phyloP scores from a whole-genome alignment of 2,888 invertebrate genomes.

The Ornithoptera alexandrae region DNA sequence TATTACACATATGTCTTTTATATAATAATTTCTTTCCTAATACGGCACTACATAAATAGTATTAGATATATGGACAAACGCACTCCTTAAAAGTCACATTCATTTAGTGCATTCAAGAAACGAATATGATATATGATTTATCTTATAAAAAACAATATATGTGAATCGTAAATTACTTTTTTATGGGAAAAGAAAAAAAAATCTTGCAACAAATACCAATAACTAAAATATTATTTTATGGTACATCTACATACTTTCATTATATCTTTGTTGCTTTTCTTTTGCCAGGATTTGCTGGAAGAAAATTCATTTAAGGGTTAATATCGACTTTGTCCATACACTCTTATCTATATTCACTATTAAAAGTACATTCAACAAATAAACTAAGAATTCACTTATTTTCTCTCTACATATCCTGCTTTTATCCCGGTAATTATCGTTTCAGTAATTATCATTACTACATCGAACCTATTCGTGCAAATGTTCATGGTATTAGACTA shows the following conservation, averaged over 20 bases:
- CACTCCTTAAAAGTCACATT: not conserved
- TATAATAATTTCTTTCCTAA: not conserved
- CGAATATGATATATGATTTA: not conserved
- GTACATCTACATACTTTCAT: too few species aligned
- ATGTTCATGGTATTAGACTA: slow-evolving; percentile 15
- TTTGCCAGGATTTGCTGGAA: too few species aligned
- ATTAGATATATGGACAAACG: not conserved
- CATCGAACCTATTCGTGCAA: slow-evolving; percentile 21
- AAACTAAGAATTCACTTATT: slow-evolving; percentile 23
- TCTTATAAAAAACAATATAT: too few species aligned
- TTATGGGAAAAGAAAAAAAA: too few species aligned
- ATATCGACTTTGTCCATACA: too few species aligned
- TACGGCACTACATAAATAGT: not conserved
- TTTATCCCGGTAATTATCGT: slow-evolving; percentile 27
- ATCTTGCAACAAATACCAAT: too few species aligned
- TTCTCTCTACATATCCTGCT: slow-evolving; percentile 13
- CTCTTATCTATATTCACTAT: not conserved
- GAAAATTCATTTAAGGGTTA: too few species aligned
- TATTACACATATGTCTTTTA: not conserved
- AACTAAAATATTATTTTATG: too few species aligned
- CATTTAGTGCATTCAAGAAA: not conserved
- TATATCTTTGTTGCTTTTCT: too few species aligned
- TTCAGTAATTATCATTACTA: slow-evolving; percentile 22
- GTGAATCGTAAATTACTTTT: too few species aligned
- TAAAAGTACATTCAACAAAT: slow-evolving; percentile 20